Percentiles rank a stretch among this genome's conserved stretches.
phyloP scores from a whole-genome alignment of 2,888 invertebrate genomes.

The Vandiemenella viatica region DNA sequence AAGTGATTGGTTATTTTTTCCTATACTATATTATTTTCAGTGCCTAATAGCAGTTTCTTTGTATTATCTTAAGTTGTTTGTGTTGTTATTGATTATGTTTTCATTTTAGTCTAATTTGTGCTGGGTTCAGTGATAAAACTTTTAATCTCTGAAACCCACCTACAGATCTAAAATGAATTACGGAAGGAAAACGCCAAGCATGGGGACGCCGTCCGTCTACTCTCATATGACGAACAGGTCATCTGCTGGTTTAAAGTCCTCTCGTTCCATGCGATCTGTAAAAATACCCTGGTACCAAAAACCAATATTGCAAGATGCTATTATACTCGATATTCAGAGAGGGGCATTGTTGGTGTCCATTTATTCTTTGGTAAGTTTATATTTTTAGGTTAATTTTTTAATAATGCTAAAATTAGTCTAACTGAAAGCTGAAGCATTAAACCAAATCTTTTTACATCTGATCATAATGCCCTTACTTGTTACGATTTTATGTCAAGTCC shows the following conservation, averaged over 20 bases:
- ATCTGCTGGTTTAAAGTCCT: slow-evolving; percentile 65
- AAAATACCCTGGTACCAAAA: slow-evolving; percentile 76
- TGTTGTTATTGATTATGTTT: too few species aligned
- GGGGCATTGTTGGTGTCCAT: slow-evolving; percentile 62
- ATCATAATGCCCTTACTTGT: too few species aligned
- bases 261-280: slow-evolving; percentile 62
- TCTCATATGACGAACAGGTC: slow-evolving; percentile 69
- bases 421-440: neutral
- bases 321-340: slow-evolving; percentile 69
- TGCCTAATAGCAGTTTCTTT: too few species aligned
- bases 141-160: too few species aligned
- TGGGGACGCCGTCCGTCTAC: slow-evolving; percentile 77
- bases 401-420: neutral
- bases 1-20: too few species aligned
- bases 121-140: too few species aligned
- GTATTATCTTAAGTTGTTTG: too few species aligned
- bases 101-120: too few species aligned
- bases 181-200: slow-evolving; percentile 68
- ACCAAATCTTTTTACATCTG: neutral
- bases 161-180: slow-evolving; percentile 40
- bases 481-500: too few species aligned
- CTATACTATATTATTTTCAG: too few species aligned
- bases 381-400: slow-evolving; percentile 38
- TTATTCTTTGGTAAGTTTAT: slow-evolving; percentile 65
- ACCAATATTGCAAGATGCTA: slow-evolving; percentile 66